phyloP scores from a whole-genome alignment of 2,113 vertebrate genomes.

The Lasiurus borealis region DNA sequence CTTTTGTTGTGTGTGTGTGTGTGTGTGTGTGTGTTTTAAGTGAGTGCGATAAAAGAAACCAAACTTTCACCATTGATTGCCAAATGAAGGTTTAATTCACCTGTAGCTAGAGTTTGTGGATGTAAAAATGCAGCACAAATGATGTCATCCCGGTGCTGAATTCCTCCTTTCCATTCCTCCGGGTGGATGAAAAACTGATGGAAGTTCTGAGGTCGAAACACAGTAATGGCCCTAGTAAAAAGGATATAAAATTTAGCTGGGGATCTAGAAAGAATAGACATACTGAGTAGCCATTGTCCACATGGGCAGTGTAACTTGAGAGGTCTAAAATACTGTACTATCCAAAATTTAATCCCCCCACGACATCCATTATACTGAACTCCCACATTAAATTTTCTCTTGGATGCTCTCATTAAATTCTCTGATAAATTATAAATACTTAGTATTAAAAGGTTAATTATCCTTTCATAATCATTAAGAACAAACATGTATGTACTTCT shows the following conservation, averaged over 20 bases:
- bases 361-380: background rate
- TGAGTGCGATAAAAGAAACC: background rate
- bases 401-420: background rate
- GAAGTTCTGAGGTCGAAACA: constrained; percentile 88
- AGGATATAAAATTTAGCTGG: constrained; percentile 54
- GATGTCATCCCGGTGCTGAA: constrained; percentile 77
- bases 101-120: constrained; percentile 88
- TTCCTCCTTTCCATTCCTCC: constrained; percentile 88
- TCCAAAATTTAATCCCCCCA: background rate
- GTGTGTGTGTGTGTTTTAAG: background rate
- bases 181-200: constrained; percentile 85
- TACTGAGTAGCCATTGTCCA: background rate
- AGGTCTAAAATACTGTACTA: background rate
- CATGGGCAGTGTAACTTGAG: background rate
- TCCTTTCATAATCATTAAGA: background rate
- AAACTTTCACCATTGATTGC: background rate
- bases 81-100: constrained; percentile 54
- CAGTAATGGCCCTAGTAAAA: constrained; percentile 87
- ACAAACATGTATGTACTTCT: background rate
- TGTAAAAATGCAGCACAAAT: constrained; percentile 87
- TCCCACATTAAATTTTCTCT: background rate
- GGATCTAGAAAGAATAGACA: background rate
- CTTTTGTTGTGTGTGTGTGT: background rate
- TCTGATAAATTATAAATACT: background rate
- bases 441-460: constrained; percentile 32